A percentile compares a stretch with the other conserved stretches of the same genome.
phyloP scores from a whole-genome alignment of 92 coral and sea anemone species.

The Porites rus region DNA sequence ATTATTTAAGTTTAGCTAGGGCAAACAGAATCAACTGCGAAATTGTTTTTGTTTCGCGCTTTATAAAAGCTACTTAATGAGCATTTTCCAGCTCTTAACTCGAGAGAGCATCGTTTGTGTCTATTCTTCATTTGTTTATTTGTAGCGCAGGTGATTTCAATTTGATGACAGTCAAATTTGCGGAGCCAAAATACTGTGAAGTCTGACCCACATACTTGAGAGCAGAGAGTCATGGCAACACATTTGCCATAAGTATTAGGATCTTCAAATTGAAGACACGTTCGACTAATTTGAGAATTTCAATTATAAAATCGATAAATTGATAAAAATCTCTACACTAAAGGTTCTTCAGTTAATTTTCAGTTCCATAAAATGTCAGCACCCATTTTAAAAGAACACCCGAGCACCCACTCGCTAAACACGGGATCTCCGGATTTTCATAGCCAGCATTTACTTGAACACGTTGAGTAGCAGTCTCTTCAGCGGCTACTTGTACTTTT shows the following conservation, averaged over 20 bases:
- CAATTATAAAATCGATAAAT: conserved; percentile 35
- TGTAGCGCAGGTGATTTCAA: not conserved
- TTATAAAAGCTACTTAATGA: too few relatives aligned
- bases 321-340: conserved; percentile 46
- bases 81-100: too few relatives aligned
- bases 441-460: conserved; percentile 99
- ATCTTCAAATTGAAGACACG: not conserved
- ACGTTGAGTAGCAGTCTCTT: conserved; percentile 93
- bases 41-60: too few relatives aligned
- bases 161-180: not conserved
- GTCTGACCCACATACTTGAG: not conserved
- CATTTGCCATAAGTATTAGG: not conserved
- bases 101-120: too few relatives aligned
- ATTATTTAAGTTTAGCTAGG: too few relatives aligned
- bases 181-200: not conserved
- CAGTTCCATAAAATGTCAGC: conserved; percentile 91
- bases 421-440: conserved; percentile 94
- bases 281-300: not conserved
- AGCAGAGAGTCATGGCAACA: not conserved
- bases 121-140: too few relatives aligned
- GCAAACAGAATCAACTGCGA: too few relatives aligned
- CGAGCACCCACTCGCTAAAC: conserved; percentile 88
- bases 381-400: conserved; percentile 91
- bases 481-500: conserved; percentile 94
- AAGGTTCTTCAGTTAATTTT: conserved; percentile 31